phyloP scores from a whole-genome alignment of 2,113 vertebrate species.

The Nyctereutes procyonoides region DNA sequence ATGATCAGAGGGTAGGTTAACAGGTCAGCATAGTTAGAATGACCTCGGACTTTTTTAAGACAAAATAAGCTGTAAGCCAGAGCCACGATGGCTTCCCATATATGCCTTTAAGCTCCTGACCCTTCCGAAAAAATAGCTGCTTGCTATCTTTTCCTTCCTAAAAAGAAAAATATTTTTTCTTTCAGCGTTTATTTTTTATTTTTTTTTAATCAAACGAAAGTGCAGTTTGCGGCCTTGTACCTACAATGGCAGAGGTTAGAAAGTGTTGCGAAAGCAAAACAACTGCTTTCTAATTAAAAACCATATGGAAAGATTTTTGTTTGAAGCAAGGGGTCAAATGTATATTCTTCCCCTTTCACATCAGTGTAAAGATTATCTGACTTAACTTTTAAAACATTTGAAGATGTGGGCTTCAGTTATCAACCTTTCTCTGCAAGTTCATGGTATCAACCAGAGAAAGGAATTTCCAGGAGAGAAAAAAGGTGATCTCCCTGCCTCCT shows the following conservation, averaged over 20 bases:
- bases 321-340: neutral
- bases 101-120: neutral
- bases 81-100: neutral
- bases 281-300: conserved; percentile 59
- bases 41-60: conserved; percentile 75
- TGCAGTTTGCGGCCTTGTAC: neutral
- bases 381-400: conserved; percentile 53
- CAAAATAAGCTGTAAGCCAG: conserved; percentile 60
- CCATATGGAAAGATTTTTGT: neutral
- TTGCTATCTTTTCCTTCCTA: conserved; percentile 38
- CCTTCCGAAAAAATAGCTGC: conserved; percentile 55
- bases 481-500: neutral
- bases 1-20: conserved; percentile 43
- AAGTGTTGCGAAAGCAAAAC: conserved; percentile 49
- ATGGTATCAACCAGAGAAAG: conserved; percentile 22
- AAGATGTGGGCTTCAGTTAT: neutral
- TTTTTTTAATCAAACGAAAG: conserved; percentile 66
- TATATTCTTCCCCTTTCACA: conserved; percentile 2
- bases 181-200: conserved; percentile 52
- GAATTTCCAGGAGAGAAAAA: neutral
- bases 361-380: conserved; percentile 52
- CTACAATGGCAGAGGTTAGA: neutral
- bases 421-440: neutral
- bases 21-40: conserved; percentile 69
- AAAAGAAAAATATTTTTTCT: conserved; percentile 66